Conservation (phyloP, 2,797 vertebrate species). For the Erethizon dorsatum region DNA sequence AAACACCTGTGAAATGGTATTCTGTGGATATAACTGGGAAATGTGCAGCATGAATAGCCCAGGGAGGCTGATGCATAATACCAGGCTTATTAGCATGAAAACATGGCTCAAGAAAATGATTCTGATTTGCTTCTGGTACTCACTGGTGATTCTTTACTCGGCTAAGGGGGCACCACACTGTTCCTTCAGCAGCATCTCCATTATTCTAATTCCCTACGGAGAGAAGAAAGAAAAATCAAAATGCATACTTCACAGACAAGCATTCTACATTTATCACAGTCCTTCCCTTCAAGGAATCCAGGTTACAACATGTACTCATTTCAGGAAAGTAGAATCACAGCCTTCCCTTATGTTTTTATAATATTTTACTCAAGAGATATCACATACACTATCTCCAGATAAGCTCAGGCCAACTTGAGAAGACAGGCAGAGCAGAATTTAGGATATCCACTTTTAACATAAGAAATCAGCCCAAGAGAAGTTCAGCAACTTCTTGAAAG, state of each 20-base stretch:
- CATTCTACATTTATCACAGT: constrained; percentile 43
- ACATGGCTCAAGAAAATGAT: constrained; percentile 17
- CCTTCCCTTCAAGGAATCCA: constrained; percentile 60
- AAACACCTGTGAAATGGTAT: constrained; percentile 54
- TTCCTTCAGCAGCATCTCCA: constrained; percentile 90
- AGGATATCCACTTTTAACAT: not conserved
- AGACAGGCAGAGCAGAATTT: not conserved
- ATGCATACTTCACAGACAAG: constrained; percentile 67
- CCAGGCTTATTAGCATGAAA: constrained; percentile 12
- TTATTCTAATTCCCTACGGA: constrained; percentile 89
- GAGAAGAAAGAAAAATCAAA: constrained; percentile 79
- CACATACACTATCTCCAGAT: not conserved
- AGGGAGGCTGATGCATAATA: not conserved
- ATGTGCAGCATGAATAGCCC: not conserved
- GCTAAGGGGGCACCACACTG: constrained; percentile 86
- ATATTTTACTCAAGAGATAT: constrained; percentile 26
- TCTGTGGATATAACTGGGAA: not conserved
- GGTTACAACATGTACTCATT: constrained; percentile 20
- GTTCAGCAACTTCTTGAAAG: not conserved
- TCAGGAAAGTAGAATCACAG: not conserved
- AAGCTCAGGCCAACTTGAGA: not conserved
- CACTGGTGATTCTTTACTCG: constrained; percentile 75
- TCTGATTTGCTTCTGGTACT: constrained; percentile 75
- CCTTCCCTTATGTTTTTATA: constrained; percentile 30
- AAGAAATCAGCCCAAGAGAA: constrained; percentile 57